Evolutionary conservation across 1,140 invertebrate genomes (phyloP).

Genomic region (Zaprionus davidi): DNA sequence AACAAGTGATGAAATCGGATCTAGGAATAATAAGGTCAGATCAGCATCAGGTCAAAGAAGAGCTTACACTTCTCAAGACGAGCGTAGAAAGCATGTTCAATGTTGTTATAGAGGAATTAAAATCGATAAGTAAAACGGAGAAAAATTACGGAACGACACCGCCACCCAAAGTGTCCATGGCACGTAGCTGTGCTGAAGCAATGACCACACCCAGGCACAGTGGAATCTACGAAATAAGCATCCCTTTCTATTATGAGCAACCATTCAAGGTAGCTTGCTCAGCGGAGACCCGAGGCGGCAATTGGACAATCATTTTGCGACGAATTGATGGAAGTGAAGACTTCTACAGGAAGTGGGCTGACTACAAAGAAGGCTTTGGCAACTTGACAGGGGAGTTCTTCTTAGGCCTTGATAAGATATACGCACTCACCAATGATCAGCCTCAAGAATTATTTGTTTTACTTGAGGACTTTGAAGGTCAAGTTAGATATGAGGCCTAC

Average conservation of each 20-base stretch:
- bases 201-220: no score
- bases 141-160: no score
- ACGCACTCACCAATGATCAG: conserved; percentile 83
- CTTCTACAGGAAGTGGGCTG: conserved; percentile 86
- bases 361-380: conserved; percentile 88
- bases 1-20: no score
- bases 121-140: no score
- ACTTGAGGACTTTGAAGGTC: neutral
- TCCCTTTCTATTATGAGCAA: neutral
- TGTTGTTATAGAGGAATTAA: no score
- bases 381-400: conserved; percentile 87
- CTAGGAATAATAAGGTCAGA: no score
- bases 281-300: conserved; percentile 38
- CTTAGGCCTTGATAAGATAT: conserved; percentile 86
- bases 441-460: neutral
- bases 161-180: neutral
- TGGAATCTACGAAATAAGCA: no score
- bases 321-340: conserved; percentile 86
- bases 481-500: neutral
- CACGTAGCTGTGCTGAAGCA: neutral
- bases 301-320: conserved; percentile 87
- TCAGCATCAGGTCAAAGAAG: no score
- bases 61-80: no score
- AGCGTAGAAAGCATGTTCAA: no score
- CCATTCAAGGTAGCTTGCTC: neutral